Conservation (phyloP, 2,113 vertebrate genomes). For the Nannobrachium achirus region DNA sequence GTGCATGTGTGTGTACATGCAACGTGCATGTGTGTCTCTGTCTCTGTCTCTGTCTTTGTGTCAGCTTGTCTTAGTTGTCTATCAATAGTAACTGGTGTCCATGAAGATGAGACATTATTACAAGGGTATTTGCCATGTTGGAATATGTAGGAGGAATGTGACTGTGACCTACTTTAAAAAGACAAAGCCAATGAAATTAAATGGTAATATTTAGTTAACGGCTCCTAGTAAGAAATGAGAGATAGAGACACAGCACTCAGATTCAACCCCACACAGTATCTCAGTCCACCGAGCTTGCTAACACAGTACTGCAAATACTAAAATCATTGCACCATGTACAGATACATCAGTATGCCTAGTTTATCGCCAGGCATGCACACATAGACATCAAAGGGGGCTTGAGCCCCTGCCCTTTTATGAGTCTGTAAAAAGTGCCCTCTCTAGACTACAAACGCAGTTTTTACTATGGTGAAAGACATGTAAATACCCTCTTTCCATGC, state of each 20-base stretch:
- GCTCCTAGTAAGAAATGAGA: constrained; percentile 21
- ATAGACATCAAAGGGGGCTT: too few relatives aligned
- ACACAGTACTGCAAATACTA: too few relatives aligned
- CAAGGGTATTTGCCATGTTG: constrained; percentile 27
- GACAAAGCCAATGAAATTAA: constrained; percentile 6
- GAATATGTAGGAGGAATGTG: constrained; percentile 56
- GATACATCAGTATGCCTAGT: too few relatives aligned
- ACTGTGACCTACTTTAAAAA: constrained; percentile 66
- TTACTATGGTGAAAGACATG: too few relatives aligned
- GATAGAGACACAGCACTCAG: not conserved
- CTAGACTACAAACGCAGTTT: too few relatives aligned
- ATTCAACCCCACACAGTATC: constrained; percentile 5
- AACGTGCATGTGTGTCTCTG: not conserved
- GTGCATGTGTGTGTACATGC: constrained; percentile 18
- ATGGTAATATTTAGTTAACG: constrained; percentile 26
- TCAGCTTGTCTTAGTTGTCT: not conserved
- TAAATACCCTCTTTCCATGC: too few relatives aligned
- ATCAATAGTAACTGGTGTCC: constrained; percentile 9
- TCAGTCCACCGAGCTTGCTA: too few relatives aligned
- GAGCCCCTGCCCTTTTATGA: too few relatives aligned
- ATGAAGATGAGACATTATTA: constrained; percentile 20
- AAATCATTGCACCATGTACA: too few relatives aligned
- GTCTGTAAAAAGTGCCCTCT: too few relatives aligned
- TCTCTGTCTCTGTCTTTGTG: not conserved
- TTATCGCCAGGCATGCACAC: too few relatives aligned